Evolutionary conservation across 2,797 vertebrate species (phyloP).

Genomic region (Phataginus tetradactyla): DNA sequence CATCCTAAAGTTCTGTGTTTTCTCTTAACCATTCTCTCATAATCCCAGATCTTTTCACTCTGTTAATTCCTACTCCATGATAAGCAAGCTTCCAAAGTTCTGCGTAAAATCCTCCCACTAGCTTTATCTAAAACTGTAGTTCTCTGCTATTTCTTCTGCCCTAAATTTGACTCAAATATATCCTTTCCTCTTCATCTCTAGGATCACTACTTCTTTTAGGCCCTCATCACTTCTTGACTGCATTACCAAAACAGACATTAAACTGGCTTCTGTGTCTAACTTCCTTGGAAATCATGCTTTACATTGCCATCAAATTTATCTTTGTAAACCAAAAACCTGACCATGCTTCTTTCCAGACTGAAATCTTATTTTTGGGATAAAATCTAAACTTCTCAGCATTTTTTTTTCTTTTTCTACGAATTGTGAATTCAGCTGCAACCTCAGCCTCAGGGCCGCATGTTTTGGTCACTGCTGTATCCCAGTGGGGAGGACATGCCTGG

Average conservation of each 20-base stretch:
- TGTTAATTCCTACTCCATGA: neutral
- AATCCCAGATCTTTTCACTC: neutral
- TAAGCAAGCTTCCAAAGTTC: constrained; percentile 1
- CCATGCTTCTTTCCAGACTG: neutral
- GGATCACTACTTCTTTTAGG: neutral
- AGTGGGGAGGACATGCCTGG: neutral
- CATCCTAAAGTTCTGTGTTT: neutral
- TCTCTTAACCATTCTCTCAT: neutral
- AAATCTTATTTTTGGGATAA: constrained; percentile 15
- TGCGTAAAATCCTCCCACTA: neutral
- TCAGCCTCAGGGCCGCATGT: neutral
- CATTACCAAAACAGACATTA: neutral
- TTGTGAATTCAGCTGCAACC: neutral
- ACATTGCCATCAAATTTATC: neutral
- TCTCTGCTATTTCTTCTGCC: neutral
- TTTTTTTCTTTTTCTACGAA: no score
- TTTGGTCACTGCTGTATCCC: neutral
- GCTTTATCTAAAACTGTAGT: neutral
- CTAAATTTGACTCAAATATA: constrained; percentile 17
- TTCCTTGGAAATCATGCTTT: constrained; percentile 20
- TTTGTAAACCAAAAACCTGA: neutral
- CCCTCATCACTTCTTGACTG: neutral
- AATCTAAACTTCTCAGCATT: neutral
- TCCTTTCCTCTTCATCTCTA: neutral
- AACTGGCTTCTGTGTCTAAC: neutral